These are phyloP conservation scores for Strigops habroptila DNA, from an alignment of 2,113 vertebrate genomes.

Conservation along the genomic window DNA sequence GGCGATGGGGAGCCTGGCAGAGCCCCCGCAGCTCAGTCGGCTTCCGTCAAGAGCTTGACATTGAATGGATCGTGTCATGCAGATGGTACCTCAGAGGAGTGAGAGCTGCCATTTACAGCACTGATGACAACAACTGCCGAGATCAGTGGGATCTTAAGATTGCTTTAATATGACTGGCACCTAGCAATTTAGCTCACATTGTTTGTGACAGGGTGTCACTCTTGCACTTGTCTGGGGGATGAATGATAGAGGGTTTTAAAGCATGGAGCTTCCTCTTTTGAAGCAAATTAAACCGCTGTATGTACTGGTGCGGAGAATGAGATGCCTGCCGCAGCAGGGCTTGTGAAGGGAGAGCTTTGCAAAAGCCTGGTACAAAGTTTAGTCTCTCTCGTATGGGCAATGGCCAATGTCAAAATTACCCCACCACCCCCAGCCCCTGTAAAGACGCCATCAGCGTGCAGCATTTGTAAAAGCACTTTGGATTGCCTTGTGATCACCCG, in stretches of 20 bases:
- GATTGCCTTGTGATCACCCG: not conserved
- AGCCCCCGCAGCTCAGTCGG: constrained; percentile 68
- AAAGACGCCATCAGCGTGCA: accelerated
- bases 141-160: constrained; percentile 68
- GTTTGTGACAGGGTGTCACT: constrained; percentile 86
- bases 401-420: not conserved
- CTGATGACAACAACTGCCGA: constrained; percentile 72
- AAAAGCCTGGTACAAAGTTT: not conserved
- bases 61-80: constrained; percentile 82
- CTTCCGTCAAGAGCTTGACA: constrained; percentile 82
- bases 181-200: constrained; percentile 78
- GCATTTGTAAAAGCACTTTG: not conserved
- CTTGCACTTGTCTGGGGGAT: constrained; percentile 70
- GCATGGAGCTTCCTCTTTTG: not conserved
- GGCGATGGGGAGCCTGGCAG: constrained; percentile 72
- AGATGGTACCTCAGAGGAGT: constrained; percentile 74
- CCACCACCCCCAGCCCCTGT: not conserved
- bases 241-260: constrained; percentile 68
- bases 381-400: not conserved
- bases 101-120: constrained; percentile 87
- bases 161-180: constrained; percentile 84
- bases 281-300: not conserved
- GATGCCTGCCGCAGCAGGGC: not conserved
- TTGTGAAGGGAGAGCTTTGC: not conserved
- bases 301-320: not conserved